Conservation (phyloP, 2,113 vertebrate genomes). For the Isichthys henryi region DNA sequence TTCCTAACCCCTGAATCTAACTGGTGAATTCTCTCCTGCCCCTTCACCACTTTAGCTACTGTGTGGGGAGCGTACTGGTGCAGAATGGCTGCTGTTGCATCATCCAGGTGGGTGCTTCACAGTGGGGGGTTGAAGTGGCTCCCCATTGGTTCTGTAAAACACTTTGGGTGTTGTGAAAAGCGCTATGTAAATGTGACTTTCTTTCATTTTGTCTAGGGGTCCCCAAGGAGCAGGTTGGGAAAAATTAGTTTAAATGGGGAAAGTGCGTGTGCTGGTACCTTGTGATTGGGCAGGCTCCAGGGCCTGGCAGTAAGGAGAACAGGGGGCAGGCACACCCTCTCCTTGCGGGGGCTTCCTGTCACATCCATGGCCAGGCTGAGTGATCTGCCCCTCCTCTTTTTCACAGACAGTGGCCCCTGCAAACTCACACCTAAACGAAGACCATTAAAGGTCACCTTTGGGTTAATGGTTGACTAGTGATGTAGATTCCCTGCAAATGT, state of each 20-base stretch:
- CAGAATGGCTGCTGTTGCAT: no score
- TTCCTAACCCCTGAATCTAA: no score
- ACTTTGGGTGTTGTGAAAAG: no score
- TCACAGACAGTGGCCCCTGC: neutral
- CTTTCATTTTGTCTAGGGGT: neutral
- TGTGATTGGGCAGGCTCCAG: constrained; percentile 54
- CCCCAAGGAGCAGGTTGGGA: neutral
- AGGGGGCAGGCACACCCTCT: constrained; percentile 59
- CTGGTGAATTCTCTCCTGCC: no score
- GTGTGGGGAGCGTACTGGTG: no score
- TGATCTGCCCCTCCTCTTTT: no score
- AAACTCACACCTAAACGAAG: neutral
- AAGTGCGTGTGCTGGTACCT: constrained; percentile 51
- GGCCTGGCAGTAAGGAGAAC: constrained; percentile 59
- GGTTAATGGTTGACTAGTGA: neutral
- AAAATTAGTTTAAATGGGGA: neutral
- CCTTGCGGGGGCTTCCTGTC: constrained; percentile 59
- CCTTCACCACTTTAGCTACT: no score
- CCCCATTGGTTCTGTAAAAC: no score
- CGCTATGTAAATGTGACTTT: no score
- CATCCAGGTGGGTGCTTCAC: no score
- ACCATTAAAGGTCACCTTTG: neutral
- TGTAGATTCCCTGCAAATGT: neutral
- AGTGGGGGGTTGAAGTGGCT: no score
- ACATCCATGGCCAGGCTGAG: constrained; percentile 53